Conservation (phyloP, 2,888 invertebrate species). For the Archips xylosteana region DNA sequence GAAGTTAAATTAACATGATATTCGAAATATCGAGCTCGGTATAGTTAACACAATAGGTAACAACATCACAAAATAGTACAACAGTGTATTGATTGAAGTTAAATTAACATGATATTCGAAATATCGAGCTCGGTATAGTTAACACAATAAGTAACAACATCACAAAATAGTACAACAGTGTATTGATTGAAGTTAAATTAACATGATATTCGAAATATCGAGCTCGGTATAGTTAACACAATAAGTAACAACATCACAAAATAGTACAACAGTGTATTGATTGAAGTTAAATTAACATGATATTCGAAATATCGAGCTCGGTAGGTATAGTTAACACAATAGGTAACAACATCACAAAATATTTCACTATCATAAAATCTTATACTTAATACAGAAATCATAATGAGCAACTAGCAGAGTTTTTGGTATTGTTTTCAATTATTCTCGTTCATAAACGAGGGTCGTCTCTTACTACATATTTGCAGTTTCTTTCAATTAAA, state of each 20-base stretch:
- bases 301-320: not conserved
- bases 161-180: not conserved
- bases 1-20: not conserved
- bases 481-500: too few species aligned
- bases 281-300: not conserved
- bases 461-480: too few species aligned
- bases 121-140: not conserved
- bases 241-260: too few species aligned
- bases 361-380: slow-evolving; percentile 26
- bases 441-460: not conserved
- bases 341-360: slow-evolving; percentile 2
- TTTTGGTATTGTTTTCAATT: slow-evolving; percentile 36
- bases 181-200: not conserved
- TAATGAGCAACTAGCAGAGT: slow-evolving; percentile 40
- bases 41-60: too few species aligned
- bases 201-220: not conserved
- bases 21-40: not conserved
- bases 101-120: not conserved
- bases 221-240: not conserved
- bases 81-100: not conserved
- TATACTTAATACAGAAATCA: slow-evolving; percentile 11
- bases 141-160: too few species aligned
- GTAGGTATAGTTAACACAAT: not conserved
- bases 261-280: not conserved
- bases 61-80: too few species aligned